These are phyloP conservation scores for Tenodera sinensis DNA, from an alignment of 2,888 invertebrate genomes.

Conservation along the genomic window DNA sequence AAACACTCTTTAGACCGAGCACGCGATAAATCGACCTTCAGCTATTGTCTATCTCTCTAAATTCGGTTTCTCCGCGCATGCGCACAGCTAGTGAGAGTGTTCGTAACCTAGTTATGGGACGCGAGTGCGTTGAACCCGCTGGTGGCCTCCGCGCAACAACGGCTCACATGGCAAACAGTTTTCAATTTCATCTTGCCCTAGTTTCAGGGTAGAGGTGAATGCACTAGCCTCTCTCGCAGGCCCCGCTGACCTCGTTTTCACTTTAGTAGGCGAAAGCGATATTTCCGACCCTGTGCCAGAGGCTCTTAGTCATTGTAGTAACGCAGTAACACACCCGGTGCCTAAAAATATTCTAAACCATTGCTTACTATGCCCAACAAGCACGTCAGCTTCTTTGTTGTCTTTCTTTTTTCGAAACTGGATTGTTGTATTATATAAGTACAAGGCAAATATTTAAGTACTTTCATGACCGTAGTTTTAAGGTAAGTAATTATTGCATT, in stretches of 20 bases:
- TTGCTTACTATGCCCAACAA: neutral
- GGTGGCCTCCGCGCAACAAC: conserved; percentile 32
- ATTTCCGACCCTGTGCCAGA: neutral
- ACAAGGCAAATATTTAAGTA: too few relatives aligned
- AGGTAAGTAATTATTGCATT: too few relatives aligned
- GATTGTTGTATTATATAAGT: too few relatives aligned
- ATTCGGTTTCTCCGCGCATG: conserved; percentile 35
- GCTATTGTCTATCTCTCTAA: neutral
- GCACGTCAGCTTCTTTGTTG: too few relatives aligned
- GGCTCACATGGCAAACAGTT: conserved; percentile 43
- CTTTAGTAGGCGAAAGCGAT: neutral
- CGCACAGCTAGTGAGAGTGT: conserved; percentile 36
- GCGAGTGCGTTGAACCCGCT: conserved; percentile 45
- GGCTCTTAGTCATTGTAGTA: neutral
- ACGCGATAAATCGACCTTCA: neutral
- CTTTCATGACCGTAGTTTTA: too few relatives aligned
- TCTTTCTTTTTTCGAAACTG: too few relatives aligned
- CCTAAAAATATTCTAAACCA: neutral
- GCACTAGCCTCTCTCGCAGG: conserved; percentile 53
- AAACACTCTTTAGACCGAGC: neutral
- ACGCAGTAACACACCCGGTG: neutral
- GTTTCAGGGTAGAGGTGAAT: conserved; percentile 57
- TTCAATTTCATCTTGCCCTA: conserved; percentile 63
- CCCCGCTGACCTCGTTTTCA: conserved; percentile 36
- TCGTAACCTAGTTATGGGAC: conserved; percentile 45